These are phyloP conservation scores for Lasioglossum albipes DNA, from an alignment of 1,140 invertebrate genomes.

Conservation along the genomic window DNA sequence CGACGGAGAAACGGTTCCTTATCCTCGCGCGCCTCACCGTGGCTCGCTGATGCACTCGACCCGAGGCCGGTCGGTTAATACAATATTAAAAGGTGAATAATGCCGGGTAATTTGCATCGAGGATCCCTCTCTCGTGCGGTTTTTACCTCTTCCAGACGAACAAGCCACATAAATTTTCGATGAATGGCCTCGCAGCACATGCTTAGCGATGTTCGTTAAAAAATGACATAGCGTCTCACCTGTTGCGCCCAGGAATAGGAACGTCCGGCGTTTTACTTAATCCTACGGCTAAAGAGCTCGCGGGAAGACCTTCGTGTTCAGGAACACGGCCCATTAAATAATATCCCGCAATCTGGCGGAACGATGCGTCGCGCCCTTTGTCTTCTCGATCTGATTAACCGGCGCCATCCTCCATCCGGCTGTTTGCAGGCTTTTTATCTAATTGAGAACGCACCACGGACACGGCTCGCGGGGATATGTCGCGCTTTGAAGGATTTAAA, in stretches of 20 bases:
- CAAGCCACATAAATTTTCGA: slow-evolving; percentile 45
- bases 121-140: neutral
- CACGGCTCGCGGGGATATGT: no score
- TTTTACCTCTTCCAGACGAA: slow-evolving; percentile 7
- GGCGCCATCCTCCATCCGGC: slow-evolving; percentile 9
- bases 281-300: slow-evolving; percentile 62
- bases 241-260: slow-evolving; percentile 64
- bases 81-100: slow-evolving; percentile 31
- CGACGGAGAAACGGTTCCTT: neutral
- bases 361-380: slow-evolving; percentile 44
- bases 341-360: slow-evolving; percentile 49
- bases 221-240: slow-evolving; percentile 64
- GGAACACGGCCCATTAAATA: slow-evolving; percentile 60
- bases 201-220: slow-evolving; percentile 63
- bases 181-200: slow-evolving; percentile 45
- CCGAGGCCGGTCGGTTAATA: slow-evolving; percentile 6
- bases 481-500: no score
- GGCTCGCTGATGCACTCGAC: slow-evolving; percentile 20
- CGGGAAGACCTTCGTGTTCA: slow-evolving; percentile 58
- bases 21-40: neutral
- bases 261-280: slow-evolving; percentile 66
- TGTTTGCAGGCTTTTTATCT: neutral
- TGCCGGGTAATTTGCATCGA: slow-evolving; percentile 15
- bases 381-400: slow-evolving; percentile 51
- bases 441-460: no score